Percentiles rank a stretch among this genome's conserved stretches.
phyloP scores from a whole-genome alignment of 92 coral and sea anemone species.

The Virgularia gustaviana region DNA sequence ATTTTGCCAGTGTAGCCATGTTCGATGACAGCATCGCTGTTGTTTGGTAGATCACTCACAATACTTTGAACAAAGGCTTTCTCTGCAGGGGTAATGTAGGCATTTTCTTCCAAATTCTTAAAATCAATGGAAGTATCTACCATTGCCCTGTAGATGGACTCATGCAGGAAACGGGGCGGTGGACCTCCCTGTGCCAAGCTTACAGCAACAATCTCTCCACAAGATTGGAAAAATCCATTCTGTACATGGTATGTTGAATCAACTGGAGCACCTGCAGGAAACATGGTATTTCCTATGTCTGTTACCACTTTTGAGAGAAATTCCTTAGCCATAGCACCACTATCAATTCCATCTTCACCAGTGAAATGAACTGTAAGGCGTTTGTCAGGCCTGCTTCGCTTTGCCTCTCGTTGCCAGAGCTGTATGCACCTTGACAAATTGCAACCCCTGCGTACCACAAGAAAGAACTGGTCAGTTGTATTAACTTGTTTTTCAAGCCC shows the following conservation, averaged over 20 bases:
- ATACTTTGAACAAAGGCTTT: constrained; percentile 44
- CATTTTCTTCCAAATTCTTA: background rate
- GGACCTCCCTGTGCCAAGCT: constrained; percentile 57
- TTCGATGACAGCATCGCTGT: constrained; percentile 2
- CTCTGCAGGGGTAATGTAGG: constrained; percentile 27
- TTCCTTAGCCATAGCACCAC: constrained; percentile 56
- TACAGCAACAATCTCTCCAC: constrained; percentile 45
- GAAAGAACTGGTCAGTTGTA: constrained; percentile 26
- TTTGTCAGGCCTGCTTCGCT: constrained; percentile 6
- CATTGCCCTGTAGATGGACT: constrained; percentile 39
- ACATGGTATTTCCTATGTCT: constrained; percentile 31
- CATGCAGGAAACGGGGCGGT: constrained; percentile 36
- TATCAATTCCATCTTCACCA: constrained; percentile 51
- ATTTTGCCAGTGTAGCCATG: constrained; percentile 8
- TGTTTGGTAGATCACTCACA: constrained; percentile 1
- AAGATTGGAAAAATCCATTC: constrained; percentile 43
- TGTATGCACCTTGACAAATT: constrained; percentile 33
- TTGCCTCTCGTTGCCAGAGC: constrained; percentile 47
- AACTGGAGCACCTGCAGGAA: constrained; percentile 44
- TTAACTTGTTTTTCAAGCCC: background rate
- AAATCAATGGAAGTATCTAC: too few relatives aligned
- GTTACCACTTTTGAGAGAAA: constrained; percentile 26
- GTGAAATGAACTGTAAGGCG: constrained; percentile 41
- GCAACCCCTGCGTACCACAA: constrained; percentile 43
- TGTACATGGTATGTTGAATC: constrained; percentile 50